Percentiles rank a stretch among this genome's conserved stretches.
phyloP scores from a whole-genome alignment of 2,113 vertebrate genomes.

The Forbesichthys agassizii region DNA sequence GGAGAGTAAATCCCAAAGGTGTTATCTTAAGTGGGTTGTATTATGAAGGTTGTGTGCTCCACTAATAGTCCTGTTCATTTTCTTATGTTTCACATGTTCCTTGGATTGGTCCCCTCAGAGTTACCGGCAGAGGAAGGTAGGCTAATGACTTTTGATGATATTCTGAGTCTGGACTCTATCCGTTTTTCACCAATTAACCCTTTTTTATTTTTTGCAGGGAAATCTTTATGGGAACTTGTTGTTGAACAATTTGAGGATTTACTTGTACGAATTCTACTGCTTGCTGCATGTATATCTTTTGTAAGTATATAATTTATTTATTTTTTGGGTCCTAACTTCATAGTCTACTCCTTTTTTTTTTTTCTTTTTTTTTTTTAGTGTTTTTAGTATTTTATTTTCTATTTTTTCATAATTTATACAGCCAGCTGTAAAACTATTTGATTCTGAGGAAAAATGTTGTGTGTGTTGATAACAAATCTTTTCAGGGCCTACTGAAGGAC shows the following conservation, averaged over 20 bases:
- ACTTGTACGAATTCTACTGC: conserved; percentile 94
- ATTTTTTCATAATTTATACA: neutral
- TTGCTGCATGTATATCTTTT: conserved; percentile 98
- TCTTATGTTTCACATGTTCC: conserved; percentile 39
- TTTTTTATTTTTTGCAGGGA: conserved; percentile 78
- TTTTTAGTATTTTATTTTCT: neutral
- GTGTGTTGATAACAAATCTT: conserved; percentile 5
- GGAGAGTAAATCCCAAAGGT: no score
- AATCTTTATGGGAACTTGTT: conserved; percentile 96
- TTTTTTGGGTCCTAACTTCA: neutral
- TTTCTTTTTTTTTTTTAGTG: no score
- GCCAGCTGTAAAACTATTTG: no score
- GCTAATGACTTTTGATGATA: neutral
- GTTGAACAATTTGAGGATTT: conserved; percentile 98
- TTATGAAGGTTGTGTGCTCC: neutral
- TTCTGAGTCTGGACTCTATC: neutral
- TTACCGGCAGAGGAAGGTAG: conserved; percentile 96
- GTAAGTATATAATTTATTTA: conserved; percentile 81
- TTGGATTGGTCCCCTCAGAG: conserved; percentile 78
- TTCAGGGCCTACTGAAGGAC: conserved; percentile 8
- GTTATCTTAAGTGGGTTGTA: no score
- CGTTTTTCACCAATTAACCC: conserved; percentile 10
- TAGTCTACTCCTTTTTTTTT: no score
- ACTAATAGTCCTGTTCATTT: neutral
- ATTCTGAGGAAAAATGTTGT: neutral